These are phyloP conservation scores for Notocelia uddmanniana DNA, from an alignment of 2,888 invertebrate genomes.

Conservation along the genomic window DNA sequence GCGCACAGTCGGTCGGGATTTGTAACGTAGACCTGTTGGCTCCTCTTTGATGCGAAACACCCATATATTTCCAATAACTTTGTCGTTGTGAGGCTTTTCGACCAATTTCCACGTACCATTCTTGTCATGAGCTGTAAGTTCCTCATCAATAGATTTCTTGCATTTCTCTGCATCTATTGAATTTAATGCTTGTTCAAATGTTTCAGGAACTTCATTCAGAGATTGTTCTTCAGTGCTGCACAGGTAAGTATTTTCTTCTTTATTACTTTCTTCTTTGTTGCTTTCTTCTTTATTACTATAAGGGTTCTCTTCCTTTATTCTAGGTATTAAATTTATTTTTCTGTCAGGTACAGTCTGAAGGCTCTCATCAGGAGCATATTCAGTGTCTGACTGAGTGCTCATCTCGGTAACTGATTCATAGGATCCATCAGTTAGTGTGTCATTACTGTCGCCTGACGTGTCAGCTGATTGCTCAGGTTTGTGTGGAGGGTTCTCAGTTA, in stretches of 20 bases:
- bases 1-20: constrained; percentile 54
- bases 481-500: too few species aligned
- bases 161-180: constrained; percentile 10
- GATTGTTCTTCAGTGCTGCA: neutral
- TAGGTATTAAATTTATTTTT: constrained; percentile 1
- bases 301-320: too few species aligned
- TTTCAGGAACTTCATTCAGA: too few species aligned
- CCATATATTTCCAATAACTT: constrained; percentile 49
- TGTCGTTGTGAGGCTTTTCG: constrained; percentile 43
- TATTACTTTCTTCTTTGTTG: too few species aligned
- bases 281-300: too few species aligned
- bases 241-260: too few species aligned
- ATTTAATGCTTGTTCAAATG: too few species aligned
- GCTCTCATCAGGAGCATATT: constrained; percentile 1
- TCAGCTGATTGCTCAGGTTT: neutral
- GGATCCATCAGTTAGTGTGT: neutral
- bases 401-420: neutral
- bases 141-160: neutral
- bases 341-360: neutral
- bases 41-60: constrained; percentile 50
- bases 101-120: constrained; percentile 47
- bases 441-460: neutral
- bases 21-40: constrained; percentile 48
- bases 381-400: neutral
- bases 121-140: constrained; percentile 28